Base-by-base conservation (phyloP, 2,888 invertebrate genomes). In the Yponomeuta cagnagella region DNA sequence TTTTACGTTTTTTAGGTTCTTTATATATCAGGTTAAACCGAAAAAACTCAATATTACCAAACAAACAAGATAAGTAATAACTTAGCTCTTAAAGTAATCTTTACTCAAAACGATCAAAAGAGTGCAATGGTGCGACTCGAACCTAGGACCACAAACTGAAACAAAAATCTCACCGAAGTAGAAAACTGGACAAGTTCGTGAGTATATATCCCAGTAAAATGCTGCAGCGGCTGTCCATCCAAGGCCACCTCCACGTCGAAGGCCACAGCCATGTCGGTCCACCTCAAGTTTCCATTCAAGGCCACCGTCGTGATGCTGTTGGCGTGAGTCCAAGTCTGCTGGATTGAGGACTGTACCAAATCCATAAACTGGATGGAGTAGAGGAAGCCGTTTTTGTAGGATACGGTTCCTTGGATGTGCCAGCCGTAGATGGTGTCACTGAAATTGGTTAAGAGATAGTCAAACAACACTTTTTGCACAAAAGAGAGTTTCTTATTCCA, bases 341-440 rank as follows among this genome's bases (percentile, higher is more conserved):
- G 12, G 33, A 63, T 23, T 9, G 63, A 15, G 4, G 4, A 9
- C 31, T 52, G 15, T 3, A 43, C 10, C 2, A 70, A n/a, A n/a
- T 70, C 63, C 63, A 70, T 70, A 0, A 1, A 1, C 23, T 63
- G n/a, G 10, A 70, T 0, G 2, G 63, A 63, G 15, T 15, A 1
- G 31, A 70, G 23, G 15, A 70, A 70, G 10, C 70, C 70, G 43
- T 70, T 70, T 37, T 70, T 70, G 37, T 70, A 70, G 8, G 37
- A 23, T 1, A 63, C 70, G 8, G 12, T 70, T 5, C 70, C 70
- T 1, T 63, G n/a, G 10, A 70, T 10, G n/a, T 70, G n/a, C 70
- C 70, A 70, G n/a, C 70, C 70, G 43, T 70, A 70, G 37, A 70
- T 70, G 31, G 23, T 58, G 12, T 30, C 10, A 33, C 69, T 69